These are phyloP conservation scores for Pollenia labialis DNA, from an alignment of 2,888 invertebrate genomes.

Conservation along the genomic window DNA sequence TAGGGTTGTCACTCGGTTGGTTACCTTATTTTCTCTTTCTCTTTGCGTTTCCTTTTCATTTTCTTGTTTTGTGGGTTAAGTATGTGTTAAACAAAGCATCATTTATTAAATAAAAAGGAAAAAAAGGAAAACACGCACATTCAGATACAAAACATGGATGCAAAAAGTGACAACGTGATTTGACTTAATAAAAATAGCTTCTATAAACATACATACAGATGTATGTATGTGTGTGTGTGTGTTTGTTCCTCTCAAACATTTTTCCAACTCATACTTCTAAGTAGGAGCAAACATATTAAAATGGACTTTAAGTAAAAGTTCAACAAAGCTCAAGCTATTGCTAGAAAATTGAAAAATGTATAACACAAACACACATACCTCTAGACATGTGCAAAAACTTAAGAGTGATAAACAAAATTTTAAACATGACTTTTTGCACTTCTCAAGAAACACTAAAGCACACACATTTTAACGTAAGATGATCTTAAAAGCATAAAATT, in stretches of 20 bases:
- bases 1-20: constrained; percentile 67
- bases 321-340: constrained; percentile 43
- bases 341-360: constrained; percentile 28
- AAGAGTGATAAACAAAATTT: constrained; percentile 32
- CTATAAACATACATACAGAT: constrained; percentile 6
- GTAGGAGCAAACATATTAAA: constrained; percentile 40
- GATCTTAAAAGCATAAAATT: constrained; percentile 38
- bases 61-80: constrained; percentile 69
- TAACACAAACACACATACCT: neutral
- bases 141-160: constrained; percentile 16
- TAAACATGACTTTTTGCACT: constrained; percentile 9
- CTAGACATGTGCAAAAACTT: constrained; percentile 1
- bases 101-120: constrained; percentile 70
- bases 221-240: neutral
- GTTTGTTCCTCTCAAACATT: neutral
- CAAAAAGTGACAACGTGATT: constrained; percentile 70
- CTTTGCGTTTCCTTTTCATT: constrained; percentile 3
- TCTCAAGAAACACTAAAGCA: neutral
- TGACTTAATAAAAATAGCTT: constrained; percentile 58
- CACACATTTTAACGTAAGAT: constrained; percentile 43
- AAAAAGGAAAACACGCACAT: constrained; percentile 22
- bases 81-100: constrained; percentile 73
- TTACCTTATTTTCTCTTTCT: constrained; percentile 51
- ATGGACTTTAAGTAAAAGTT: constrained; percentile 56
- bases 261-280: constrained; percentile 28